Percentiles rank a stretch among this genome's conserved stretches.
These are phyloP conservation scores for Timandra comae DNA, from an alignment of 2,888 invertebrate genomes.

Conservation along the genomic window DNA sequence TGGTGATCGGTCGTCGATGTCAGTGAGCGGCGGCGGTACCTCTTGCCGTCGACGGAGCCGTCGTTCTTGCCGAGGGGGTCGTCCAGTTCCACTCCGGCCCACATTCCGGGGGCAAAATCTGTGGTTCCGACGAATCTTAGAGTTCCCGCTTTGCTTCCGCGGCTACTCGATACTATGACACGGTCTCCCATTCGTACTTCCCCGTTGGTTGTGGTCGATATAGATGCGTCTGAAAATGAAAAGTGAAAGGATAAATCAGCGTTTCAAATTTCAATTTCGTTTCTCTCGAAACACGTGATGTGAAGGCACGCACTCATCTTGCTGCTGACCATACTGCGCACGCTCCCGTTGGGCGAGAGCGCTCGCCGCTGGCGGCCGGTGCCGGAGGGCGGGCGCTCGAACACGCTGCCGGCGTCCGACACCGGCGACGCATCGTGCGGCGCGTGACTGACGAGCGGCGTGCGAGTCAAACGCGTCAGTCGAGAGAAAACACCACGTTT, in stretches of 20 bases:
- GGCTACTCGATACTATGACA: constrained; percentile 91
- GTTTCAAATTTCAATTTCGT: background rate
- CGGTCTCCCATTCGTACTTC: constrained; percentile 92
- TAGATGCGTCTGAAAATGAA: constrained; percentile 54
- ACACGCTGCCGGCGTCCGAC: constrained; percentile 67
- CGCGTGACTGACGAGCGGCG: constrained; percentile 77
- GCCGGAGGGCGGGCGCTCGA: constrained; percentile 67
- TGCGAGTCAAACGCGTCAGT: constrained; percentile 87
- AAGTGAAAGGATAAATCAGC: background rate
- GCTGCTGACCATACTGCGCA: constrained; percentile 71
- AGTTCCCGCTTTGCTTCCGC: constrained; percentile 92
- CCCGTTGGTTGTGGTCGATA: constrained; percentile 66
- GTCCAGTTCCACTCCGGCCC: constrained; percentile 97
- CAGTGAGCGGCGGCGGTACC: constrained; percentile 72
- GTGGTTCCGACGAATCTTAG: constrained; percentile 91
- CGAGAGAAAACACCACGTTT: constrained; percentile 96
- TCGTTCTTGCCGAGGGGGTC: constrained; percentile 97
- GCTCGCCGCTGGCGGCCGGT: constrained; percentile 59
- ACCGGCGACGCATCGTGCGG: constrained; percentile 68
- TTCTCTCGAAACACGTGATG: too few relatives aligned
- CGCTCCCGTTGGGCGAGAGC: constrained; percentile 68
- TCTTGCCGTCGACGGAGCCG: constrained; percentile 93
- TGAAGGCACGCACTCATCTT: constrained; percentile 75
- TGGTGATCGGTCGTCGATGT: background rate
- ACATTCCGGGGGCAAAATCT: constrained; percentile 94